A percentile compares a stretch with the other conserved stretches of the same genome.
Evolutionary conservation across 92 coral and sea anemone genomes (phyloP).

Genomic region (Desmophyllum pertusum): DNA sequence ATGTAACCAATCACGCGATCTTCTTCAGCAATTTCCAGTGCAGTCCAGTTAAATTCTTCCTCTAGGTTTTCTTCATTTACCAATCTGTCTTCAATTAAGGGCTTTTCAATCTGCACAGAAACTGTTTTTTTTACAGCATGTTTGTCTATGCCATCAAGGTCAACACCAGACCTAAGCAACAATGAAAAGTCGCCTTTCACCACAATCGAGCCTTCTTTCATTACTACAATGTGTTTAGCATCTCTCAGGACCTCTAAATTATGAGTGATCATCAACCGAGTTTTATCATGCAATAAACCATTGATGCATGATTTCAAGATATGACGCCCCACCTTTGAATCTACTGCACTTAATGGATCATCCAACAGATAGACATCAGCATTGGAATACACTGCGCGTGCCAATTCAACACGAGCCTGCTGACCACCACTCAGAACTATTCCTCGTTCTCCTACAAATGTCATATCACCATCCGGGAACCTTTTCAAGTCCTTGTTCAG

Average conservation of each 20-base stretch:
- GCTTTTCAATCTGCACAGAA: neutral
- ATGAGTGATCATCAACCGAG: conserved; percentile 38
- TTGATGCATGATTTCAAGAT: conserved; percentile 24
- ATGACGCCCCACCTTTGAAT: conserved; percentile 25
- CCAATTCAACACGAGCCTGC: conserved; percentile 20
- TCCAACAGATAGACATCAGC: conserved; percentile 37
- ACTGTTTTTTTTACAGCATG: neutral
- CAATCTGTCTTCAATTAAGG: neutral
- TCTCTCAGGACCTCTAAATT: neutral
- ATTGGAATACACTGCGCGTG: conserved; percentile 23
- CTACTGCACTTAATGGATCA: conserved; percentile 41
- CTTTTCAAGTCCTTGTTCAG: conserved; percentile 51
- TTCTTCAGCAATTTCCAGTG: conserved; percentile 31
- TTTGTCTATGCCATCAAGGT: neutral
- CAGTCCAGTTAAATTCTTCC: neutral
- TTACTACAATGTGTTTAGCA: conserved; percentile 10
- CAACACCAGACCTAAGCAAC: neutral
- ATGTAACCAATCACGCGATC: conserved; percentile 44
- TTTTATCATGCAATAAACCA: conserved; percentile 4
- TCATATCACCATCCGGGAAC: conserved; percentile 56
- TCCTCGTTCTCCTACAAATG: conserved; percentile 34
- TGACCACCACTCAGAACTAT: conserved; percentile 31
- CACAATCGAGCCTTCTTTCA: conserved; percentile 13
- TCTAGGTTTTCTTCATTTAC: neutral
- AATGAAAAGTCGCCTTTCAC: neutral